Conservation (phyloP, 2,888 invertebrate species). For the Deilephila porcellus region DNA sequence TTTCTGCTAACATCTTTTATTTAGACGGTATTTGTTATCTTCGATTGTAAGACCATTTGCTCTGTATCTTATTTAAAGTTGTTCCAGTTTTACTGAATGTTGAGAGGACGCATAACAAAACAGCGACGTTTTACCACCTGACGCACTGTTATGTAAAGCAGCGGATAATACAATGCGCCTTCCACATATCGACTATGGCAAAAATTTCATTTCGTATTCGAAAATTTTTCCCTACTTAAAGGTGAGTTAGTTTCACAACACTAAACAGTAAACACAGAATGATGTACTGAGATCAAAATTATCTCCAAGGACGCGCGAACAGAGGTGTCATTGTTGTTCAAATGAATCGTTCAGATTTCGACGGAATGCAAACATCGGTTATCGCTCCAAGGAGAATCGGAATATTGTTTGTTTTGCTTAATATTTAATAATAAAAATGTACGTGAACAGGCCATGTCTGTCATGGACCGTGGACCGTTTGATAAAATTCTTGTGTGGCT, state of each 20-base stretch:
- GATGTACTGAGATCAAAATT: slow-evolving; percentile 17
- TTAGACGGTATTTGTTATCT: too few species aligned
- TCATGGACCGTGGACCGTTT: slow-evolving; percentile 10
- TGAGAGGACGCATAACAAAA: too few species aligned
- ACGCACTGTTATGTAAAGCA: too few species aligned
- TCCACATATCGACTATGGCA: too few species aligned
- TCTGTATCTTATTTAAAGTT: too few species aligned
- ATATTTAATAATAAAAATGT: slow-evolving; percentile 30
- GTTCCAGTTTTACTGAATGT: too few species aligned
- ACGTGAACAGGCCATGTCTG: slow-evolving; percentile 20
- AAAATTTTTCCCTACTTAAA: background rate
- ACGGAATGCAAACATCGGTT: slow-evolving; percentile 20
- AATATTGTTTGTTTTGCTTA: slow-evolving; percentile 28
- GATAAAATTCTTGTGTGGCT: slow-evolving; percentile 27
- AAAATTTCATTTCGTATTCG: background rate
- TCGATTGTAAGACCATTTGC: too few species aligned
- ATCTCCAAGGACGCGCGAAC: slow-evolving; percentile 23
- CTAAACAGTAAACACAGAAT: background rate
- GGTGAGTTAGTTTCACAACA: background rate
- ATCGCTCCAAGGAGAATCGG: slow-evolving; percentile 23
- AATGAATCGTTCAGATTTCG: slow-evolving; percentile 30
- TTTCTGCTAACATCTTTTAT: too few species aligned
- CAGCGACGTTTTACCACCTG: too few species aligned
- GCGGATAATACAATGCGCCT: too few species aligned
- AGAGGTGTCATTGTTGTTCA: slow-evolving; percentile 27